Percentiles rank a stretch among this genome's conserved stretches.
Evolutionary conservation across 2,797 vertebrate species (phyloP).

Genomic region (Dermochelys coriacea): DNA sequence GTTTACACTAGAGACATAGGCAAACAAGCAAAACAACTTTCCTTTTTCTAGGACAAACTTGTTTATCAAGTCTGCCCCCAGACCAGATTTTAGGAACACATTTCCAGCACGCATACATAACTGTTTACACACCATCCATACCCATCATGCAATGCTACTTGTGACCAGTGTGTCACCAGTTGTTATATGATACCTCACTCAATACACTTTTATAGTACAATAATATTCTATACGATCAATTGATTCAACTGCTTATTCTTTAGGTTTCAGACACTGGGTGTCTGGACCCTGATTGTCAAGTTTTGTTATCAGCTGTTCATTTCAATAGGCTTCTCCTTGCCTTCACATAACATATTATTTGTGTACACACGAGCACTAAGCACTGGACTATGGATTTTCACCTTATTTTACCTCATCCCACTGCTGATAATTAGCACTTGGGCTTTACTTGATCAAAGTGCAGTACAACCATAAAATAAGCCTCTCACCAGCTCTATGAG

Average conservation of each 20-base stretch:
- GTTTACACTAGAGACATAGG: background rate
- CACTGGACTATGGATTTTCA: background rate
- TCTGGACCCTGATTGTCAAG: background rate
- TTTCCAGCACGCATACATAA: background rate
- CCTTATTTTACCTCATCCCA: accelerated
- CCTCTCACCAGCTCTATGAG: accelerated
- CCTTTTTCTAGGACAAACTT: background rate
- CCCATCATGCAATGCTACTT: background rate
- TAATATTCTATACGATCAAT: background rate
- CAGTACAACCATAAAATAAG: accelerated
- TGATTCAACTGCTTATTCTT: background rate
- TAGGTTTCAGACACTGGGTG: background rate
- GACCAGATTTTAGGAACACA: background rate
- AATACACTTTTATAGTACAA: background rate
- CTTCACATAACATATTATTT: background rate
- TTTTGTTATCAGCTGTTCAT: background rate
- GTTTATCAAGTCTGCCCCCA: background rate
- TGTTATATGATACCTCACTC: background rate
- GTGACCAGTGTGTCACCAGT: background rate
- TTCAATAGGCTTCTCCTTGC: background rate
- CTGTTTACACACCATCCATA: background rate
- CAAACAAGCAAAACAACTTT: background rate
- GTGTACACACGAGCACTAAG: accelerated
- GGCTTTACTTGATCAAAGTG: background rate
- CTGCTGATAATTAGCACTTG: background rate